A percentile compares a stretch with the other conserved stretches of the same genome.
These are phyloP conservation scores for Parasteatoda lunata DNA, from an alignment of 2,888 invertebrate genomes.

Conservation along the genomic window DNA sequence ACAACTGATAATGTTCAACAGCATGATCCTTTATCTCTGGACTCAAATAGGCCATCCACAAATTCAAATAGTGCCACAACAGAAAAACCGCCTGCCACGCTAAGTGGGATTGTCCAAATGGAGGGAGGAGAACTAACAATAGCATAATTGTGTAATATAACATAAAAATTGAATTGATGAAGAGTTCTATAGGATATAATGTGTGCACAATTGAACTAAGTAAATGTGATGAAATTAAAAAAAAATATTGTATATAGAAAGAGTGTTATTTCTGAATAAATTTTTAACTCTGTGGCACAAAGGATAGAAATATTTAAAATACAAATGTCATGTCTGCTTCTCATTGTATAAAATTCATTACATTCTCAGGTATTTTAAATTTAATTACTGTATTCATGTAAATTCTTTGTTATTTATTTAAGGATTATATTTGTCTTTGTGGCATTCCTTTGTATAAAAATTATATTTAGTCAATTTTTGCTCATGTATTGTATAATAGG, in stretches of 20 bases:
- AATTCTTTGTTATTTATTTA: no score
- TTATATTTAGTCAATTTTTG: not conserved
- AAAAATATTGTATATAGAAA: conserved; percentile 48
- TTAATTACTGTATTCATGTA: not conserved
- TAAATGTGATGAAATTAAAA: conserved; percentile 30
- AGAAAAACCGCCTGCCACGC: conserved; percentile 40
- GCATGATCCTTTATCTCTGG: conserved; percentile 24
- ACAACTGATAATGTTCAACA: conserved; percentile 48
- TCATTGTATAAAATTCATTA: conserved; percentile 53
- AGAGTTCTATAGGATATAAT: conserved; percentile 20
- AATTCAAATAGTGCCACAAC: conserved; percentile 13
- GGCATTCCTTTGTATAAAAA: not conserved
- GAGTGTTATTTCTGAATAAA: conserved; percentile 47
- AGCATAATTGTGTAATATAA: conserved; percentile 58
- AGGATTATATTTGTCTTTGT: no score
- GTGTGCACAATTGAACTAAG: conserved; percentile 50
- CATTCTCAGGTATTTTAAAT: conserved; percentile 44
- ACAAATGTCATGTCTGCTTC: conserved; percentile 30
- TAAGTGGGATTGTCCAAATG: conserved; percentile 44
- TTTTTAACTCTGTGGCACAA: conserved; percentile 49
- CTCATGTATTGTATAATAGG: no score
- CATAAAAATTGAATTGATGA: conserved; percentile 26
- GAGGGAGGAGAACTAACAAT: conserved; percentile 66
- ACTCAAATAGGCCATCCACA: conserved; percentile 39
- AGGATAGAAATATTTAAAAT: conserved; percentile 7